Evolutionary conservation across 92 coral and sea anemone genomes (phyloP).

Genomic region (Umimayanthus chanpuru): DNA sequence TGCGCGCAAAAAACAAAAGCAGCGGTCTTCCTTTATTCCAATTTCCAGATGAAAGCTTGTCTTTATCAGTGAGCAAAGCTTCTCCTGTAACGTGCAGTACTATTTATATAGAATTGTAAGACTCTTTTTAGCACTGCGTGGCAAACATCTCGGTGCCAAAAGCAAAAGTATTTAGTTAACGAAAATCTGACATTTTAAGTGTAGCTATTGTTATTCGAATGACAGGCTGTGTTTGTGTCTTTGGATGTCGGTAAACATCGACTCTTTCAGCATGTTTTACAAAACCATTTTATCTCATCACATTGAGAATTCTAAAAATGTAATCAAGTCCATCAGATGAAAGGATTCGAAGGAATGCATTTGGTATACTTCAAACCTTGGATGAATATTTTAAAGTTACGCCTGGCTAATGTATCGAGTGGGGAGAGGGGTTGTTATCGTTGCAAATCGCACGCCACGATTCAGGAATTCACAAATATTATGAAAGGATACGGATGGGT

Average conservation of each 20-base stretch:
- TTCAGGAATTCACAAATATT: conserved; percentile 70
- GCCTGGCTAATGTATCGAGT: conserved; percentile 41
- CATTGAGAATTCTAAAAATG: conserved; percentile 5
- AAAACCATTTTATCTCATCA: conserved; percentile 12
- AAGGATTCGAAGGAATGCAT: neutral
- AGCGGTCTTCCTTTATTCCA: neutral
- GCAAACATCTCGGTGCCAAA: conserved; percentile 26
- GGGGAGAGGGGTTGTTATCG: conserved; percentile 48
- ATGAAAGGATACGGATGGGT: conserved; percentile 50
- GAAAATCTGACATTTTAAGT: conserved; percentile 33
- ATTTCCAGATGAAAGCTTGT: neutral
- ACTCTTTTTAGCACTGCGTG: conserved; percentile 15
- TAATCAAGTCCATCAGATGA: too few relatives aligned
- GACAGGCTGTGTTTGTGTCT: conserved; percentile 32
- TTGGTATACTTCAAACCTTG: neutral
- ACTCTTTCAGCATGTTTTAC: conserved; percentile 32
- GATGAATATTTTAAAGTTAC: neutral
- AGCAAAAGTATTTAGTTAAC: conserved; percentile 38
- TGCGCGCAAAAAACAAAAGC: neutral
- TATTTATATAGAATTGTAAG: neutral
- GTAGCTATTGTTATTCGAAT: conserved; percentile 12
- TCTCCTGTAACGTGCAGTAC: neutral
- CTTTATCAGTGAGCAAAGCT: neutral
- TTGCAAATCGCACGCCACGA: conserved; percentile 57
- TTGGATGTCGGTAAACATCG: conserved; percentile 24